These are phyloP conservation scores for Aethina tumida DNA, from an alignment of 1,140 invertebrate species.

Conservation along the genomic window DNA sequence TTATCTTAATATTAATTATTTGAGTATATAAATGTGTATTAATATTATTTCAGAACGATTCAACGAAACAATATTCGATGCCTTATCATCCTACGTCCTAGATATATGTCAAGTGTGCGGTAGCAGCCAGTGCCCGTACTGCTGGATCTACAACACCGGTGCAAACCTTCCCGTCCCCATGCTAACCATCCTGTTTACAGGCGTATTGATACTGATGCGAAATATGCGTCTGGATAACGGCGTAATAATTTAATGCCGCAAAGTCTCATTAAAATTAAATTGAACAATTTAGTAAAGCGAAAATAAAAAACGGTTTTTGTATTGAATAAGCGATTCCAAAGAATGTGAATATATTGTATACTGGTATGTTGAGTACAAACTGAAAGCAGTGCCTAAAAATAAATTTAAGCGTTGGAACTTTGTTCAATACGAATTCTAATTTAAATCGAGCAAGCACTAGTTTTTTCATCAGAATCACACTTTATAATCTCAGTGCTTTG, in stretches of 20 bases:
- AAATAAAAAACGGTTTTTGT: slow-evolving; percentile 2
- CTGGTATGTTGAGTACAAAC: slow-evolving; percentile 6
- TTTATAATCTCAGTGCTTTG: slow-evolving; percentile 2
- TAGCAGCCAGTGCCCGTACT: slow-evolving; percentile 95
- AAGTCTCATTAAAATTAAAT: slow-evolving; percentile 4
- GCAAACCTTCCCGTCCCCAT: slow-evolving; percentile 33
- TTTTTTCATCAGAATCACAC: slow-evolving; percentile 3
- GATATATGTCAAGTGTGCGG: slow-evolving; percentile 98
- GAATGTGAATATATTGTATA: slow-evolving; percentile 5
- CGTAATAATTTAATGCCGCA: slow-evolving; percentile 2
- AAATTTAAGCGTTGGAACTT: slow-evolving; percentile 5
- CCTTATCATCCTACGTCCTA: slow-evolving; percentile 75
- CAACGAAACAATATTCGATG: slow-evolving; percentile 89
- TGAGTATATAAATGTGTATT: not conserved
- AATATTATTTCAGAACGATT: slow-evolving; percentile 68
- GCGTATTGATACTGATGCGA: slow-evolving; percentile 31
- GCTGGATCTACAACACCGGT: slow-evolving; percentile 79
- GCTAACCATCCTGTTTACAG: slow-evolving; percentile 23
- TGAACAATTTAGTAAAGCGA: slow-evolving; percentile 5
- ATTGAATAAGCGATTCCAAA: not conserved
- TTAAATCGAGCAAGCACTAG: slow-evolving; percentile 2
- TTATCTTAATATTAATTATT: not conserved
- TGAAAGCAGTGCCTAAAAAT: slow-evolving; percentile 6
- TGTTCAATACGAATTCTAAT: slow-evolving; percentile 10
- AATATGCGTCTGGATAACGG: slow-evolving; percentile 31